A percentile compares a stretch with the other conserved stretches of the same genome.
Conservation (phyloP, 2,797 vertebrate species). For the Champsocephalus esox region DNA sequence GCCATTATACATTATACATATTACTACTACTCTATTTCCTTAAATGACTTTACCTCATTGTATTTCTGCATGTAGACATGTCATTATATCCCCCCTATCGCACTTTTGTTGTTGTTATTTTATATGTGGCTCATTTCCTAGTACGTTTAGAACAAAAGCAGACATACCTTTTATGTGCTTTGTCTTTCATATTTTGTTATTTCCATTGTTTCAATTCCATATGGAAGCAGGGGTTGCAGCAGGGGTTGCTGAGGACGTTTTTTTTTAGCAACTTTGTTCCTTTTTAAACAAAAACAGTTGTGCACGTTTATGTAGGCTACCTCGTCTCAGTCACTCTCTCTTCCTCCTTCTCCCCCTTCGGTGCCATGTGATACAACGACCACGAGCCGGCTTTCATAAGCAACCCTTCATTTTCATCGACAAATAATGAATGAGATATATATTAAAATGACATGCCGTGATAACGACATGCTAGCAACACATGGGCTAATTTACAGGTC, state of each 20-base stretch:
- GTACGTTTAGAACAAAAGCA: not conserved
- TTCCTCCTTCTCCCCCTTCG: not conserved
- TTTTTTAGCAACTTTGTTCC: not conserved
- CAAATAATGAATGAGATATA: no score
- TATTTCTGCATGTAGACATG: no score
- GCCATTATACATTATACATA: no score
- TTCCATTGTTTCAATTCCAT: no score
- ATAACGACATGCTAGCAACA: not conserved
- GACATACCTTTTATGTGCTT: not conserved
- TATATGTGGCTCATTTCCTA: no score
- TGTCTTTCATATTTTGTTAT: not conserved
- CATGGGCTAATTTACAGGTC: fast-evolving
- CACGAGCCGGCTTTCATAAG: not conserved
- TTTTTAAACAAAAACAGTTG: no score
- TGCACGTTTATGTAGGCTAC: not conserved
- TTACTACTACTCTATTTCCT: no score
- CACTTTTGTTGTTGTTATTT: not conserved
- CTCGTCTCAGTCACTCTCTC: not conserved
- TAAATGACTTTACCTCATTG: no score
- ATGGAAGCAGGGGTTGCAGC: not conserved
- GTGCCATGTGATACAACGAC: slow-evolving; percentile 27
- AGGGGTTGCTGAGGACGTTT: not conserved
- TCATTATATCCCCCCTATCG: not conserved
- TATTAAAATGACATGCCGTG: fast-evolving
- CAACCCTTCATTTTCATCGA: no score